These are phyloP conservation scores for Gadus chalcogrammus DNA, from an alignment of 2,113 vertebrate genomes.

Conservation along the genomic window DNA sequence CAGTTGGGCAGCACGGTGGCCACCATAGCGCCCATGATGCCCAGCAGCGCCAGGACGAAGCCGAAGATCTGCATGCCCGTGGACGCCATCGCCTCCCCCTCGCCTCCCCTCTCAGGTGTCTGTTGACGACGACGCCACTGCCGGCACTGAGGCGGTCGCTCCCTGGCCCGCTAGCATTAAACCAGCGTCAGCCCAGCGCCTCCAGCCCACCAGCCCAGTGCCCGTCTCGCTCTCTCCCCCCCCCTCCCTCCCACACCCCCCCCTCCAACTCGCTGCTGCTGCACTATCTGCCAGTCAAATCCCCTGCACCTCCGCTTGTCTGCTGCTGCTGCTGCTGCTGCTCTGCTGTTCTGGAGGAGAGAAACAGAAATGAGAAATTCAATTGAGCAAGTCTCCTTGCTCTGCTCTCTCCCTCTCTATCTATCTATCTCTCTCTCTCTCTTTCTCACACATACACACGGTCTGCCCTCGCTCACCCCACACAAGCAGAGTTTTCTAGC, in stretches of 20 bases:
- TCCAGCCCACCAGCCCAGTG: conserved; percentile 57
- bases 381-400: conserved; percentile 29
- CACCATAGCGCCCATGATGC: conserved; percentile 80
- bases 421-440: conserved; percentile 21
- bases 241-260: neutral
- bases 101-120: conserved; percentile 26
- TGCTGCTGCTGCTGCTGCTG: conserved; percentile 49
- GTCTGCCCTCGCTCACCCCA: conserved; percentile 32
- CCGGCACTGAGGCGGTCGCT: conserved; percentile 41
- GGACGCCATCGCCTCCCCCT: conserved; percentile 79
- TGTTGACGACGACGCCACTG: conserved; percentile 3
- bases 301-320: conserved; percentile 48
- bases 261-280: conserved; percentile 13
- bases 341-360: conserved; percentile 58
- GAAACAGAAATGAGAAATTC: conserved; percentile 57
- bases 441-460: conserved; percentile 7
- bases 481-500: conserved; percentile 44
- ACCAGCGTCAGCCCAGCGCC: conserved; percentile 53
- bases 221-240: conserved; percentile 31
- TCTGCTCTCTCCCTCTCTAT: conserved; percentile 4
- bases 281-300: conserved; percentile 56
- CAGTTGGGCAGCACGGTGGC: conserved; percentile 92
- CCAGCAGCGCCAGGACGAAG: conserved; percentile 84
- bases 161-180: conserved; percentile 67
- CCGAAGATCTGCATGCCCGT: conserved; percentile 88